phyloP scores from a whole-genome alignment of 2,888 invertebrate species.

The Pristionchus entomophagus region DNA sequence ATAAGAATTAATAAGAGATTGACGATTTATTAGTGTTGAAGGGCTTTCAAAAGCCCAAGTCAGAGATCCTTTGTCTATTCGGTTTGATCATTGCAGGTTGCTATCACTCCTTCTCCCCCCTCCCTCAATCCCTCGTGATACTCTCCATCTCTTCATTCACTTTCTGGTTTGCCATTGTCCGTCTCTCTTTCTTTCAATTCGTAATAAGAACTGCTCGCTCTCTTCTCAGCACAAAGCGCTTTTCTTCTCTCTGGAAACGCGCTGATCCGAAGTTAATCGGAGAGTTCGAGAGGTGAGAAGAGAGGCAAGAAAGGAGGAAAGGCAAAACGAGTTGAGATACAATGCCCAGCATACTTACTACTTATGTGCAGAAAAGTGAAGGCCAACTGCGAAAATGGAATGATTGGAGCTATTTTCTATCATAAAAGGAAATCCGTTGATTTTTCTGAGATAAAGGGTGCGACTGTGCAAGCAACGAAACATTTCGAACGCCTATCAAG shows the following conservation, averaged over 20 bases:
- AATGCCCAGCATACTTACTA: not conserved
- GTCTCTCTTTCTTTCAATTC: not conserved
- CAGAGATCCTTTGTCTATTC: constrained; percentile 2
- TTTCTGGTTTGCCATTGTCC: constrained; percentile 28
- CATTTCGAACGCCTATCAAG: constrained; percentile 23
- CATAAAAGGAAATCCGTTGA: not conserved
- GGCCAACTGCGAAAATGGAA: not conserved
- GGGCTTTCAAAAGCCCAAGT: not conserved
- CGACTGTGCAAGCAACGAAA: not conserved
- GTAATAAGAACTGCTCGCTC: constrained; percentile 2
- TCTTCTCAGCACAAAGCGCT: not conserved
- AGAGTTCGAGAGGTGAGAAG: constrained; percentile 6
- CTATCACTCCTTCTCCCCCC: not conserved
- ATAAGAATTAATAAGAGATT: too few species aligned
- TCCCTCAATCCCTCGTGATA: not conserved
- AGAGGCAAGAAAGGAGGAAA: not conserved
- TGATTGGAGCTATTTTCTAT: not conserved
- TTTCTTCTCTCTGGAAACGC: constrained; percentile 9
- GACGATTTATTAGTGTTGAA: too few species aligned
- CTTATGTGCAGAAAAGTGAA: not conserved
- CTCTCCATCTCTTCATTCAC: not conserved
- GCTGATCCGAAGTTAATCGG: constrained; percentile 5
- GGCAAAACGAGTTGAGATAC: not conserved
- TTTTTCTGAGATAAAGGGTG: not conserved
- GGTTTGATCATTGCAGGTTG: constrained; percentile 2